Evolutionary conservation across 2,113 vertebrate genomes (phyloP).

Genomic region (Entelurus aequoreus): DNA sequence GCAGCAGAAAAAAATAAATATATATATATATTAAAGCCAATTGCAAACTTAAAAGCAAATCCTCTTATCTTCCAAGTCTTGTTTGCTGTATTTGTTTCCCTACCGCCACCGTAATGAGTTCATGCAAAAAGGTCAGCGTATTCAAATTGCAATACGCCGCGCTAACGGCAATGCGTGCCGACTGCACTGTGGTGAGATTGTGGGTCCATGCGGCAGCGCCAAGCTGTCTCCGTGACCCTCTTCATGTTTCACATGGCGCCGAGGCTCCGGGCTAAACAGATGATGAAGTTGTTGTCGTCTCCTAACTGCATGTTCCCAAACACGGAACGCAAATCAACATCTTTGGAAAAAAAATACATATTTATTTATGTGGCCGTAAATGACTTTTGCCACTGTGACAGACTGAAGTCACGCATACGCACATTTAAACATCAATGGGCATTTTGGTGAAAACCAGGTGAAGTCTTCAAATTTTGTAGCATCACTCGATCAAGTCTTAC

Average conservation of each 20-base stretch:
- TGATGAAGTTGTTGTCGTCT: conserved; percentile 38
- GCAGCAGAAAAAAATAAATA: background rate
- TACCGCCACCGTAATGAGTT: no score
- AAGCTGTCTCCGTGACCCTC: conserved; percentile 17
- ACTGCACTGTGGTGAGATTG: conserved; percentile 12
- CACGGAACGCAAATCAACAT: background rate
- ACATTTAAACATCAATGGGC: no score
- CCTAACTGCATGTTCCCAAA: background rate
- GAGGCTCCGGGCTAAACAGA: conserved; percentile 41
- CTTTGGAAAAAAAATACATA: background rate
- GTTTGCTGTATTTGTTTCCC: background rate
- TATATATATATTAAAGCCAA: background rate
- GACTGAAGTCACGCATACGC: no score
- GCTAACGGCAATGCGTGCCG: conserved; percentile 1
- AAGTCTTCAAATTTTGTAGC: background rate
- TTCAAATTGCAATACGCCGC: background rate
- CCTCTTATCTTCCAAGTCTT: background rate
- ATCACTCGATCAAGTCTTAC: no score
- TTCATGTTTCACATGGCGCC: conserved; percentile 37
- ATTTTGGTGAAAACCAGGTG: no score
- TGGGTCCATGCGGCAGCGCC: conserved; percentile 33
- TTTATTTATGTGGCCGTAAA: background rate
- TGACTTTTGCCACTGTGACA: background rate
- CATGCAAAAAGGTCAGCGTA: background rate
- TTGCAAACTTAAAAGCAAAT: background rate